Evolutionary conservation across 2,888 invertebrate species (phyloP).

Genomic region (Sturmia bella): DNA sequence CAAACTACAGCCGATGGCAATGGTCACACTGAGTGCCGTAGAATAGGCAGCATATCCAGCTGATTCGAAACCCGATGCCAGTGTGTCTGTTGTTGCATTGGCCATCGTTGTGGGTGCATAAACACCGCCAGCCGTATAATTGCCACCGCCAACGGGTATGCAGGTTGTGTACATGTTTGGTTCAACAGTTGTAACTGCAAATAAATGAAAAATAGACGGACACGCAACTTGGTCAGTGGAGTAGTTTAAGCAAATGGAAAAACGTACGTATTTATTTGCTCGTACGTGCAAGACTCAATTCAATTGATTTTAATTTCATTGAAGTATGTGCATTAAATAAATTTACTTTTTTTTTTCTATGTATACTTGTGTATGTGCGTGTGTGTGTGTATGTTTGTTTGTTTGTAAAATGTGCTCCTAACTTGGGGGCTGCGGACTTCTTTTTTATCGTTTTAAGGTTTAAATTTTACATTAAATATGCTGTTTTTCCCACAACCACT

Average conservation of each 20-base stretch:
- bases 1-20: constrained; percentile 96
- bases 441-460: too few species aligned
- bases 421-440: too few species aligned
- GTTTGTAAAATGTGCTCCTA: too few species aligned
- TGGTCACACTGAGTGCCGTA: constrained; percentile 94
- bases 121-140: constrained; percentile 76
- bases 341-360: neutral
- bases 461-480: too few species aligned
- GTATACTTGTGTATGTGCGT: neutral
- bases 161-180: constrained; percentile 83
- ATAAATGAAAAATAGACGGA: constrained; percentile 52
- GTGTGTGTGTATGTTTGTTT: neutral
- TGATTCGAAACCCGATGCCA: constrained; percentile 89
- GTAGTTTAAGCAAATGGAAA: constrained; percentile 13
- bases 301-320: constrained; percentile 40
- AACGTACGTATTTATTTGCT: constrained; percentile 8
- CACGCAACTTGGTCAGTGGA: constrained; percentile 37
- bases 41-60: constrained; percentile 95
- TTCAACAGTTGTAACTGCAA: constrained; percentile 81
- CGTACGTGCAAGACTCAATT: constrained; percentile 5
- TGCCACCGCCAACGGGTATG: constrained; percentile 82
- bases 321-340: constrained; percentile 3
- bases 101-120: constrained; percentile 83
- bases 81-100: constrained; percentile 88
- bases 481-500: too few species aligned